A percentile compares a stretch with the other conserved stretches of the same genome.
Evolutionary conservation across 2,113 vertebrate species (phyloP).

Genomic region (Platysteira castanea): DNA sequence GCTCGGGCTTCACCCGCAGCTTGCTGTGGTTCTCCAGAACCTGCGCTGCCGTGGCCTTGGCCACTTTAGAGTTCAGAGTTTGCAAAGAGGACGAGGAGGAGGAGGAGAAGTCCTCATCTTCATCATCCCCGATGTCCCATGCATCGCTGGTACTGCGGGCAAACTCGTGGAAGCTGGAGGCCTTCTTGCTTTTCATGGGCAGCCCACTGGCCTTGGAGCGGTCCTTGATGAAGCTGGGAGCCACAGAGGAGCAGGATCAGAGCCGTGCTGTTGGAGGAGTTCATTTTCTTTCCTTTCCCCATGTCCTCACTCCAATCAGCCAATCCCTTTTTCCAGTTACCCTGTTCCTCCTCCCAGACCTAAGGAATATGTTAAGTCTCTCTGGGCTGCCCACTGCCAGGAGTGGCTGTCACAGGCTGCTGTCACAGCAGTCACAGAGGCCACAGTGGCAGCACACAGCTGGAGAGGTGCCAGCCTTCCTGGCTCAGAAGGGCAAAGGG

Average conservation of each 20-base stretch:
- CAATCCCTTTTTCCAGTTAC: neutral
- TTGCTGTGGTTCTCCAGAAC: slow-evolving; percentile 25
- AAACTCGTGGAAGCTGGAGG: slow-evolving; percentile 27
- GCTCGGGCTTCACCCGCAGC: neutral
- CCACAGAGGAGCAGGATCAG: neutral
- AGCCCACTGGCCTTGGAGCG: neutral
- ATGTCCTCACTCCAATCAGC: neutral
- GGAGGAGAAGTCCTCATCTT: neutral
- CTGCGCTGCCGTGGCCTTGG: neutral
- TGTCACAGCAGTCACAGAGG: neutral
- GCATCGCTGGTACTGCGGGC: slow-evolving; percentile 15
- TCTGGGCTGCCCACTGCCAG: neutral
- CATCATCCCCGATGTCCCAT: neutral
- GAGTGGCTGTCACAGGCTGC: neutral
- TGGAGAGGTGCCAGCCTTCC: neutral
- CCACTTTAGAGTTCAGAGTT: slow-evolving; percentile 15
- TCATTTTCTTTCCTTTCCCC: neutral
- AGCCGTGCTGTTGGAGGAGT: neutral
- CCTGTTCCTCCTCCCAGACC: neutral
- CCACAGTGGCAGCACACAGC: neutral
- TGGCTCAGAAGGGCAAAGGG: neutral
- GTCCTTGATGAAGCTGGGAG: neutral
- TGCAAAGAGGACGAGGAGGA: neutral
- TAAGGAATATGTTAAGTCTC: neutral
- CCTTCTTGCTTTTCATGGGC: slow-evolving; percentile 10